A percentile compares a stretch with the other conserved stretches of the same genome.
phyloP scores from a whole-genome alignment of 2,888 invertebrate genomes.

The Sesamia inferens region DNA sequence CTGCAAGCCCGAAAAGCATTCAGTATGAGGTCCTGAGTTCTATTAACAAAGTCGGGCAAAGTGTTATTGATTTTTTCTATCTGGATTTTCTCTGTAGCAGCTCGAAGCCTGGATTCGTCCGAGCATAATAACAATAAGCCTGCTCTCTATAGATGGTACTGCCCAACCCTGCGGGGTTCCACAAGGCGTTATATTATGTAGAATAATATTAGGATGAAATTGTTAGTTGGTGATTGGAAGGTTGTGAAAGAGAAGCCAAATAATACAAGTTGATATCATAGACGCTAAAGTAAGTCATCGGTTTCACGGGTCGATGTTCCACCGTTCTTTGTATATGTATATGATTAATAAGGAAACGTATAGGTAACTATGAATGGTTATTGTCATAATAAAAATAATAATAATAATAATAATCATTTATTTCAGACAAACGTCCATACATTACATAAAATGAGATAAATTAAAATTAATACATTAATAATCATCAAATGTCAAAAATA shows the following conservation, averaged over 20 bases:
- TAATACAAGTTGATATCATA: not conserved
- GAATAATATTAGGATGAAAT: not conserved
- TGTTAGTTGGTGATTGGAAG: not conserved
- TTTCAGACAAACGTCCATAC: no score
- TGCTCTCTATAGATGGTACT: not conserved
- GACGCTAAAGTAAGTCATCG: not conserved
- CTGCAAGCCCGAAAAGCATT: not conserved
- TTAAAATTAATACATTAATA: no score
- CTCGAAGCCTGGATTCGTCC: no score
- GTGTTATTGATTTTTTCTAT: not conserved
- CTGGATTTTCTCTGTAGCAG: not conserved
- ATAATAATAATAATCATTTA: no score
- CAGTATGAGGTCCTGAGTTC: not conserved
- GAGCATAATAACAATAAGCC: not conserved
- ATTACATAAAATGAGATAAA: no score
- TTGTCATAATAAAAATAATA: constrained; percentile 2
- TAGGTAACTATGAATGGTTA: not conserved
- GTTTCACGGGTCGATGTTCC: not conserved
- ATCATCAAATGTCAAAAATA: no score
- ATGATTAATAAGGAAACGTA: not conserved
- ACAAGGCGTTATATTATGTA: not conserved
- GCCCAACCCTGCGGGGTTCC: not conserved
- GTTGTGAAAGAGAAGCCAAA: not conserved
- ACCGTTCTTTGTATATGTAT: no score
- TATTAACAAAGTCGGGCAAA: not conserved